Evolutionary conservation across 37 sponge, comb jelly and placozoan species (phyloP).

Genomic region (Lycopodina hypogea): DNA sequence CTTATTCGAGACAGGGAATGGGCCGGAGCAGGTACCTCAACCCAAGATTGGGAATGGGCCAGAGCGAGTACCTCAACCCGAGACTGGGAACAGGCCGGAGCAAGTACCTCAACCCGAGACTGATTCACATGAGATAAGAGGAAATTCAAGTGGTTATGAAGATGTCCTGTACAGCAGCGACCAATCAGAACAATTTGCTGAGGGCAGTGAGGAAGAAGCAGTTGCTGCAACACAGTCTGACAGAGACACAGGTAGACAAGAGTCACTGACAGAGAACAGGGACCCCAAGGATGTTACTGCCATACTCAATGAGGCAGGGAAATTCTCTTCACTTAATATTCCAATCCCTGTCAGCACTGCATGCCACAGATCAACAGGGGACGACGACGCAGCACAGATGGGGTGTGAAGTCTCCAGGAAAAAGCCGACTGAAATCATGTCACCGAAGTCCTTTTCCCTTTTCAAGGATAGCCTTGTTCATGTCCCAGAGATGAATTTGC

Average conservation of each 20-base stretch:
- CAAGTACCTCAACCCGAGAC: no score
- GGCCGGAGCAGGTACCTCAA: not conserved
- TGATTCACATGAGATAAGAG: no score
- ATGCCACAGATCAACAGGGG: not conserved
- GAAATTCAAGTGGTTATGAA: no score
- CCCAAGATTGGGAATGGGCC: not conserved
- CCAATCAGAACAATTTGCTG: no score
- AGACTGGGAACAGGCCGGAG: not conserved
- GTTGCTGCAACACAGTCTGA: no score
- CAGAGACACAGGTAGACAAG: no score
- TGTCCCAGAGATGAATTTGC: constrained; percentile 45
- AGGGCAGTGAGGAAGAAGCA: no score
- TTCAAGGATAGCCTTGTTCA: constrained; percentile 23
- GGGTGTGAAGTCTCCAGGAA: no score
- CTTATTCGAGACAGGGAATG: not conserved
- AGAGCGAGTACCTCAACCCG: no score
- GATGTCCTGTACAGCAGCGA: no score
- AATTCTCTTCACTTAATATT: not conserved
- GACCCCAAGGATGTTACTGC: no score
- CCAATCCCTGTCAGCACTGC: not conserved
- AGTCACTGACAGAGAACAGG: no score
- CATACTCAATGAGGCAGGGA: not conserved
- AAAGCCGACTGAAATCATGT: not conserved
- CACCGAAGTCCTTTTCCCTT: constrained; percentile 12
- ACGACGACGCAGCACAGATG: not conserved